Evolutionary conservation across 2,888 invertebrate species (phyloP).

Genomic region (Phlogophora meticulosa): DNA sequence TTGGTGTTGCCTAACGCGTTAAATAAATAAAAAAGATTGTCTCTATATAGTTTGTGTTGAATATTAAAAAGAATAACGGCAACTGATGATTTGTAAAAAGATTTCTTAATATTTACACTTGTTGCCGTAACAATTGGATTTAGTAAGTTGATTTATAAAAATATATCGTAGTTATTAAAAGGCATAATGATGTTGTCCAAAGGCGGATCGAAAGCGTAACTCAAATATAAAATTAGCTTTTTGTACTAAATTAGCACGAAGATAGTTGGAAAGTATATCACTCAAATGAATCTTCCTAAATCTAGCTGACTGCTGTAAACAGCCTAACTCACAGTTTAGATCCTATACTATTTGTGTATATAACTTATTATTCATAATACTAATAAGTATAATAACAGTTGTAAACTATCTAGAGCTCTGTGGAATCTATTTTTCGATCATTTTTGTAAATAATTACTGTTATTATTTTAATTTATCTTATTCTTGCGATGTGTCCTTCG

Average conservation of each 20-base stretch:
- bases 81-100: background rate
- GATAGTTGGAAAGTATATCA: conserved; percentile 27
- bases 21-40: background rate
- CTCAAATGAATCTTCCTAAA: conserved; percentile 42
- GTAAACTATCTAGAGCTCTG: conserved; percentile 41
- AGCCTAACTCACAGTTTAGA: conserved; percentile 49
- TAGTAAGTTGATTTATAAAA: conserved; percentile 10
- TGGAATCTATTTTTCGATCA: conserved; percentile 62
- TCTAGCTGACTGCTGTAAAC: conserved; percentile 45
- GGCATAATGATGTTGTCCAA: conserved; percentile 21
- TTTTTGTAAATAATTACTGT: conserved; percentile 62
- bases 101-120: background rate
- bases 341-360: conserved; percentile 46
- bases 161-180: conserved; percentile 15
- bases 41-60: too few relatives aligned
- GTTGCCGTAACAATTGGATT: background rate
- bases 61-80: background rate
- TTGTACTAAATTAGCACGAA: conserved; percentile 42
- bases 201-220: conserved; percentile 39
- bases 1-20: background rate
- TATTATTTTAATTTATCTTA: conserved; percentile 7
- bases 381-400: conserved; percentile 26
- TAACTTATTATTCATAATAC: conserved; percentile 29
- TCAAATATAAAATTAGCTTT: conserved; percentile 34
- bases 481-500: background rate